Evolutionary conservation across 2,888 invertebrate species (phyloP).

Genomic region (Oxycera nigricornis): DNA sequence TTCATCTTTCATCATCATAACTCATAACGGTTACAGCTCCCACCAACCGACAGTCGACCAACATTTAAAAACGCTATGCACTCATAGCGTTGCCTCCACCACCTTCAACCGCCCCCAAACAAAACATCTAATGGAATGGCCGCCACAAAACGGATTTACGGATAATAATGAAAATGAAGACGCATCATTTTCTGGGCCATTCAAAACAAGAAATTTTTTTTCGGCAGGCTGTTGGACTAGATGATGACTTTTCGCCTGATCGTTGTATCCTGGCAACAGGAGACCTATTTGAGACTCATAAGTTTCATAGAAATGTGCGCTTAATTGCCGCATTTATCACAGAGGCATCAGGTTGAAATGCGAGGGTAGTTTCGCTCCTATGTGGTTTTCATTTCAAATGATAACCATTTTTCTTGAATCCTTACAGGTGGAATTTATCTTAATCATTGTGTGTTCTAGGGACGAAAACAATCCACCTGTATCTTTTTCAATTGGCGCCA

Average conservation of each 20-base stretch:
- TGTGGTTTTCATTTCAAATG: background rate
- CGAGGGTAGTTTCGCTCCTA: no score
- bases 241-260: slow-evolving; percentile 8
- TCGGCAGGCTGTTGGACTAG: background rate
- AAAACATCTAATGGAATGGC: background rate
- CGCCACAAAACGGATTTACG: slow-evolving; percentile 27
- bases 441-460: slow-evolving; percentile 13
- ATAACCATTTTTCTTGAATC: background rate
- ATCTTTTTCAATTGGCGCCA: background rate
- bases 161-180: slow-evolving; percentile 23
- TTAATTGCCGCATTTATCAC: slow-evolving; percentile 19
- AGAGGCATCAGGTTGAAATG: background rate
- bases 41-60: background rate
- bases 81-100: no score
- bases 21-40: background rate
- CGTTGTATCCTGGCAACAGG: background rate
- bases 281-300: background rate
- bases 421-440: slow-evolving; percentile 12
- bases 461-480: slow-evolving; percentile 25
- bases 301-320: background rate
- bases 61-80: no score
- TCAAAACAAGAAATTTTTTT: slow-evolving; percentile 6
- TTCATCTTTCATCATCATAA: slow-evolving; percentile 30
- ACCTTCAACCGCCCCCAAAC: no score
- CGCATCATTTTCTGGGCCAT: slow-evolving; percentile 15